Base-by-base conservation (phyloP, 2,797 vertebrate species). In the Liasis olivaceus region DNA sequence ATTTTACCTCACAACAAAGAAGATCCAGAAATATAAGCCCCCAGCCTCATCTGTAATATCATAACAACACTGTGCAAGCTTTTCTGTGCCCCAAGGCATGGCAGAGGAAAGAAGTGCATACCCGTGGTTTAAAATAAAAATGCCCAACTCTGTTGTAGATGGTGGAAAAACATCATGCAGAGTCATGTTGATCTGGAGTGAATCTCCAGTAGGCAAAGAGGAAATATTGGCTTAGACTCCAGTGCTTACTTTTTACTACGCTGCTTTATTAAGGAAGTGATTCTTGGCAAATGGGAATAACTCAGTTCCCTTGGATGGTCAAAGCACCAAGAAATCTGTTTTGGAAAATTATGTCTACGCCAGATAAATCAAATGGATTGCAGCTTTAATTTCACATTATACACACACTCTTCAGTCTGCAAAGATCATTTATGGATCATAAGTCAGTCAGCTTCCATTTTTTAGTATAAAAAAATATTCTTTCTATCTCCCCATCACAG, bases 401-500 rank as follows among this genome's bases (percentile, higher is more conserved):
- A 60, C 14, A 60, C 59, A 5, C 20, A 5, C 59, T 6, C 59
- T 60, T 60, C 20, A 20, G 17, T 20, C 59, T 20, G 1, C 59
- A 60, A 60, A 15, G 59, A 1, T 59, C 36, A 22, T 86, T 26
- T 7, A 36, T 56, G 13, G 22, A 17, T 64, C 15, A 56, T 56
- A 5, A 56, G 11, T n/a, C 13, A n/a, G 5, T 2, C 15, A 4
- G 28, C 85, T 87, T 59, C 15, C 69, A 0, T 87, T 20, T 51
- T 54, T 87, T 13, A 51, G 1, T 15, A 1, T 58, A 31, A 47
- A 87, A 14, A 3, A 66, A 13, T 1, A 59, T n/a, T 15, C 2
- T 31, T 42, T 94, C 56, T 54, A 92, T 54, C 60, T 0, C 1
- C 1, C 6, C 88, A 26, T 8, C 90, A 7, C 95, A 99, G 99